Base-by-base conservation (phyloP, 2,113 vertebrate genomes). In the Etia nguti region DNA sequence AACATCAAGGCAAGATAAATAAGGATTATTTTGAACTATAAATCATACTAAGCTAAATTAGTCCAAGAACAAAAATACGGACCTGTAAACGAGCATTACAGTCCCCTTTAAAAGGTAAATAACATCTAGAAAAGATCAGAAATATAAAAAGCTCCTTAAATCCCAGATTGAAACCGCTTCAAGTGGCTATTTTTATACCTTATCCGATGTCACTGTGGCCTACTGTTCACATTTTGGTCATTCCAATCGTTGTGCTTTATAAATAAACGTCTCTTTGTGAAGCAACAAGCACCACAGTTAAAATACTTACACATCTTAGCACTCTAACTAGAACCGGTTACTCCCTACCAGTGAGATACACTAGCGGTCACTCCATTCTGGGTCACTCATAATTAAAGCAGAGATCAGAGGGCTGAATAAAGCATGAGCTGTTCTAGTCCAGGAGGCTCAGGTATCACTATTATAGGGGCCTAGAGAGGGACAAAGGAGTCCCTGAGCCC, bases 341-440 rank as follows among this genome's bases (percentile, higher is more conserved):
- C 57, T 92, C 85, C 80, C 59, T 65, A 38, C 60, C 62, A 68
- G 59, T 16, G 85, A 85, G 81, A 77, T 7, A 60, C 81, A 38
- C 41, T 62, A 13, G 52, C 38, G 20, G 80, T 62, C 88, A 11
- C 48, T 62, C 52, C 4, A 38, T 87, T 86, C 81, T 55, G 85
- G 88, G 90, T 93, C 91, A 90, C 73, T 91, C 50, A 26, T 94
- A 93, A 94, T 95, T 96, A 94, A 93, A 92, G 80, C 87, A 92
- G 88, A 94, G 93, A 95, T 94, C 94, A 95, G 81, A 88, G 81
- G 84, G 86, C 84, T 94, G 95, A 94, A 96, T 95, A 93, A 95
- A 94, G 90, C 90, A 95, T 92, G 95, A 94, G 92, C 77, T 85
- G 86, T 86, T 89, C 82, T 86, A 36, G 87, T 80, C n/a, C 50